Base-by-base conservation (phyloP, 2,888 invertebrate genomes). In the Halocaridina rubra region DNA sequence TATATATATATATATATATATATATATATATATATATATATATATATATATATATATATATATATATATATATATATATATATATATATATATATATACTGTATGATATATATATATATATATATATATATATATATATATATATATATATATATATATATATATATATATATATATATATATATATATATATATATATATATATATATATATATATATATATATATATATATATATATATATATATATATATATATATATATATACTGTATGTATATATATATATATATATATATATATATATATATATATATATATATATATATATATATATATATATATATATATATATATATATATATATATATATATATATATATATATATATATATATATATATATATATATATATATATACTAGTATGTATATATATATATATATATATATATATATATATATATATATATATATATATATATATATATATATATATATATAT, bases 41-140 rank as follows among this genome's bases (percentile, higher is more conserved):
- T 67, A 67, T 67, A 22, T 67, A 22, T 67, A 22, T 67, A 22
- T 67, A 22, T 67, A 22, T 67, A 22, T 67, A 22, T 67, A 22
- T 67, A 22, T 67, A 67, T 22, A 67, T 16, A 67, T 22, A 67
- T 22, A 67, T 27, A 29, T 13, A 24, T 10, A 29, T 29, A 22
- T 5, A 27, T 8, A 39, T 8, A 13, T 39, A 46, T 46, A 16
- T 46, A 13, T 46, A 46, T 10, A 46, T n/a, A 46, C 46, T 2
- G 46, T 10, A 46, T 13, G 46, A 16, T 0, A 1, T 2, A 46
- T 2, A 2, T 2, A 2, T 72, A 72, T 30, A 72, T 30, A 32
- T 30, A 72, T 72, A 30, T 72, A 72, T 72, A 72, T 72, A 72
- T 72, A 72, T 72, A 72, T 72, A 72, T 72, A 72, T 67, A 67